Percentiles rank a stretch among this genome's conserved stretches.
These are phyloP conservation scores for Orthochromis indermauri DNA, from an alignment of 2,113 vertebrate genomes.

Conservation along the genomic window DNA sequence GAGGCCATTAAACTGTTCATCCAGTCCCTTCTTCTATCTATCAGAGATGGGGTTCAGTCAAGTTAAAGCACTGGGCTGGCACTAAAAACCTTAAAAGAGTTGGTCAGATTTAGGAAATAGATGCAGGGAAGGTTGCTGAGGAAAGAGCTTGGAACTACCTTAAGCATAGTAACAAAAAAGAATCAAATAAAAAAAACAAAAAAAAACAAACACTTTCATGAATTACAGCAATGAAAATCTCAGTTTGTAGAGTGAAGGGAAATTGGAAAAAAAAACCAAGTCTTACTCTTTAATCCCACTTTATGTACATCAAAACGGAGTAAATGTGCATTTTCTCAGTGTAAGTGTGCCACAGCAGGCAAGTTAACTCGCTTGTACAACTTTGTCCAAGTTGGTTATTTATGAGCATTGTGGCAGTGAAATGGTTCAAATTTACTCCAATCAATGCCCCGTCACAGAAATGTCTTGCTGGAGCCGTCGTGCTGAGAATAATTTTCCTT, in stretches of 20 bases:
- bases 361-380: not conserved
- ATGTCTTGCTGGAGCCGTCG: not conserved
- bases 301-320: not conserved
- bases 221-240: not conserved
- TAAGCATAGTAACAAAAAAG: not conserved
- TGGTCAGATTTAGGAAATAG: not conserved
- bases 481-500: slow-evolving; percentile 19
- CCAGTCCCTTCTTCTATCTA: slow-evolving; percentile 19
- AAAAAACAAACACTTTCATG: not conserved
- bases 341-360: not conserved
- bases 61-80: slow-evolving; percentile 32
- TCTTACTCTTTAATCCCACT: not conserved
- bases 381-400: not conserved
- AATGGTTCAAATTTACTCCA: slow-evolving; percentile 14
- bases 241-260: not conserved
- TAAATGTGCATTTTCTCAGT: not conserved
- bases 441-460: slow-evolving; percentile 28
- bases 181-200: not conserved
- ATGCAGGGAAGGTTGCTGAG: not conserved
- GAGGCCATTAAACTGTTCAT: slow-evolving; percentile 44
- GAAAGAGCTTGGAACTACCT: not conserved
- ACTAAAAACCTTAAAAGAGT: slow-evolving; percentile 34
- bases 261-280: not conserved
- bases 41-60: slow-evolving; percentile 21
- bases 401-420: not conserved